Base-by-base conservation (phyloP, 2,113 vertebrate species). In the Oplegnathus fasciatus region DNA sequence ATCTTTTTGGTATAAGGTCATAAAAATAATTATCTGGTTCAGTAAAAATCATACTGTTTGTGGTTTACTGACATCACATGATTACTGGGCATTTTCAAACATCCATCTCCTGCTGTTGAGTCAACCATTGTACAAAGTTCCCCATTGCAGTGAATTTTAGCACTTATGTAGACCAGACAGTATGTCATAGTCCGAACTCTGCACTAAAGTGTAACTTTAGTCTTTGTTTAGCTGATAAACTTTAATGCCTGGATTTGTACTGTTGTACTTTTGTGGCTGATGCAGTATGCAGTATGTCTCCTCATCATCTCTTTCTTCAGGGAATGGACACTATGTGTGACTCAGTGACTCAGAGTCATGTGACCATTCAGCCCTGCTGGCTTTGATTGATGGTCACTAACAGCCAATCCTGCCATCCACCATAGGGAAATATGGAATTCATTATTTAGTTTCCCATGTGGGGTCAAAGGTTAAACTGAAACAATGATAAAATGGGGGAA, bases 351-450 rank as follows among this genome's bases (percentile, higher is more conserved):
- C 88, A 82, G 34, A 37, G 84, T 87, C 81, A 87, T 76, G 71
- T 88, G 65, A 65, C 82, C 78, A 80, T 73, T 77, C 89, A 89
- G 91, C 81, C 78, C 75, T 80, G 84, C 85, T 87, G 81, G 75
- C 88, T 93, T 93, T 97, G 96, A 97, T 97, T 96, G 95, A 96
- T 95, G 93, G 92, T 82, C 87, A 90, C 91, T 89, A 91, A 92
- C 86, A 90, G 85, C 87, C 92, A 93, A 94, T 94, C 93, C 90
- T 86, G 85, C 92, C 22, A 13, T 88, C 87, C 87, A 87, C 90
- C 94, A 91, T 86, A 85, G 93, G 91, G 94, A 97, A 97, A 97
- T 97, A 97, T 96, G 96, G 95, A 97, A 97, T 96, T 95, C 94
- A 94, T 97, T 97, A 96, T 96, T 97, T 90, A 96, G 96, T 94